Evolutionary conservation across 2,113 vertebrate genomes (phyloP).

Genomic region (Chrysochloris asiatica): DNA sequence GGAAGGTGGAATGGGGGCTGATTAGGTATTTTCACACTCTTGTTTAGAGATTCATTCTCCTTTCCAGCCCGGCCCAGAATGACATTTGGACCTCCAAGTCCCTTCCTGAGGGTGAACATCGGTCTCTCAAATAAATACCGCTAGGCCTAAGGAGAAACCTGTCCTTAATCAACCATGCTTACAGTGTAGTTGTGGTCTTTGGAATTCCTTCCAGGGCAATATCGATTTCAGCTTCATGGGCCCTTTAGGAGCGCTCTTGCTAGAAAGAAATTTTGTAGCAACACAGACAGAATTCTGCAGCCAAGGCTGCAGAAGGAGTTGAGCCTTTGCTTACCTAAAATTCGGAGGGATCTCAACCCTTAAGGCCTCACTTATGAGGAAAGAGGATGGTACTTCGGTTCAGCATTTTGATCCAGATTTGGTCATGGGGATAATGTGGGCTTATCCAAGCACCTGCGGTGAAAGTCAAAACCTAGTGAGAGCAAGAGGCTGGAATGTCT

Average conservation of each 20-base stretch:
- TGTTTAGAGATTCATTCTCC: not conserved
- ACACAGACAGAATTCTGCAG: not conserved
- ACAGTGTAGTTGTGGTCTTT: not conserved
- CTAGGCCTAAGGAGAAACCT: not conserved
- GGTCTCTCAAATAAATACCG: not conserved
- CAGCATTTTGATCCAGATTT: not conserved
- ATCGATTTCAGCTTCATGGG: not conserved
- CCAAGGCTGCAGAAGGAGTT: not conserved
- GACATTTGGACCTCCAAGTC: not conserved
- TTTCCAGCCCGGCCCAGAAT: not conserved
- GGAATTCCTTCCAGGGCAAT: not conserved
- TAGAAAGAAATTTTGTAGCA: not conserved
- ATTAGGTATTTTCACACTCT: fast-evolving
- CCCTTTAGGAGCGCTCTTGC: not conserved
- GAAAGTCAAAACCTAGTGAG: not conserved
- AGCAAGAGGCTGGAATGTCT: not conserved
- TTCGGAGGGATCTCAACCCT: not conserved
- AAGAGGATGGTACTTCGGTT: not conserved
- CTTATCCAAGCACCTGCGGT: not conserved
- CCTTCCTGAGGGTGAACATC: not conserved
- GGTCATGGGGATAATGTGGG: not conserved
- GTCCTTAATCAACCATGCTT: not conserved
- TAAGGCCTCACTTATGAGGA: not conserved
- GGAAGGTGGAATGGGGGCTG: not conserved
- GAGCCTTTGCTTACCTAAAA: too few species aligned